Conservation (phyloP, 2,888 invertebrate species). For the Morinoia aosen region DNA sequence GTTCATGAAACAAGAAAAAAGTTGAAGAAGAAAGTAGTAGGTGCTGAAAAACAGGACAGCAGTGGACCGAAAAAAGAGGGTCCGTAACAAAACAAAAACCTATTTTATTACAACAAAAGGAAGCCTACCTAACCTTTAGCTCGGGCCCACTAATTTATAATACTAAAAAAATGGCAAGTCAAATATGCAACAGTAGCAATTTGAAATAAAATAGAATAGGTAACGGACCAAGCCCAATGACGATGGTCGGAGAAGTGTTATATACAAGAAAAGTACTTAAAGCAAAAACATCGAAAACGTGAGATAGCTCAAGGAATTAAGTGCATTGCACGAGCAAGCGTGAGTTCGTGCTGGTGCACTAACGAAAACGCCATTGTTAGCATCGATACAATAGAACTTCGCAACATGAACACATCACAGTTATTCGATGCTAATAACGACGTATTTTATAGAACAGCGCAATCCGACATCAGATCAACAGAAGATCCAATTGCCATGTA, state of each 20-base stretch:
- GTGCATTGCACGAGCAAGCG: background rate
- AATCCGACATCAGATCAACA: background rate
- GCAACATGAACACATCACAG: background rate
- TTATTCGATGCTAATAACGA: background rate
- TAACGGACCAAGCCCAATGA: background rate
- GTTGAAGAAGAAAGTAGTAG: too few species aligned
- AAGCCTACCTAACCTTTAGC: too few species aligned
- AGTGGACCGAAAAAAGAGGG: too few species aligned
- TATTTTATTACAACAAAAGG: too few species aligned
- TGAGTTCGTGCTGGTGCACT: background rate
- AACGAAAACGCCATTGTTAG: conserved; percentile 26
- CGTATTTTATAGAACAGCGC: background rate
- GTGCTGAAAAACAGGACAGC: too few species aligned
- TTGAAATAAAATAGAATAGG: too few species aligned
- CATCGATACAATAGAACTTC: background rate
- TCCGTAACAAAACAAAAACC: too few species aligned
- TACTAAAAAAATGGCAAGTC: background rate
- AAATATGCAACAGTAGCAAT: background rate
- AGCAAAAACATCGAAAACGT: background rate
- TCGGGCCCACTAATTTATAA: too few species aligned
- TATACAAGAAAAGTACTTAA: background rate
- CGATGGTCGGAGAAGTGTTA: background rate
- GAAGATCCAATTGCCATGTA: background rate
- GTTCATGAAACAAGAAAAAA: too few species aligned
- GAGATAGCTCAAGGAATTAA: background rate